Percentiles rank a stretch among this genome's conserved stretches.
These are phyloP conservation scores for Tanypteryx hageni DNA, from an alignment of 2,888 invertebrate species.

Conservation along the genomic window DNA sequence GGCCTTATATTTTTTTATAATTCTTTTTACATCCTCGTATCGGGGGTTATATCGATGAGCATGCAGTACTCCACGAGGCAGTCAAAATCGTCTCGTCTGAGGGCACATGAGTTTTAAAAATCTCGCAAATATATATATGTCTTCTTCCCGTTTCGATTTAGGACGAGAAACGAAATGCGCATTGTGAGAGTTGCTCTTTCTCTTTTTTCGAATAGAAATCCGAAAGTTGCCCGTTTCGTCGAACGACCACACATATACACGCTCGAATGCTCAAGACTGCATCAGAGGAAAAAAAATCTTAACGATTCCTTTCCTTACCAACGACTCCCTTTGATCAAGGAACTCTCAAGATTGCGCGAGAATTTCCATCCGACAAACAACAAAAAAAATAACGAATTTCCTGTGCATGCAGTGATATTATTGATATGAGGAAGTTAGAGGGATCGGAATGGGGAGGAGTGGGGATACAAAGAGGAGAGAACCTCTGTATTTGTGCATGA, in stretches of 20 bases:
- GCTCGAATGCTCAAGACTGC: background rate
- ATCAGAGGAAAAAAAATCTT: background rate
- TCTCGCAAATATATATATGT: no score
- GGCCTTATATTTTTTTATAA: no score
- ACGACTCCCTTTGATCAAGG: background rate
- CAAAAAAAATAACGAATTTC: background rate
- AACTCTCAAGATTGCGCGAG: constrained; percentile 4
- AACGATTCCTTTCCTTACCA: background rate
- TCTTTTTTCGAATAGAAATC: background rate
- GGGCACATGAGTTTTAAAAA: no score
- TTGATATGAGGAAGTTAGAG: background rate
- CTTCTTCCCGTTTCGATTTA: no score
- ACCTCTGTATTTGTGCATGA: background rate
- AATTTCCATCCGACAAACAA: background rate
- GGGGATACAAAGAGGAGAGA: background rate
- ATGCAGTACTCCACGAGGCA: no score
- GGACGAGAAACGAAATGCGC: no score
- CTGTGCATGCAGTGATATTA: background rate
- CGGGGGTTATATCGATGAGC: no score
- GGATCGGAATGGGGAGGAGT: background rate
- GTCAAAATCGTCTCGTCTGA: no score
- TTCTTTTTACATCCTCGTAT: no score
- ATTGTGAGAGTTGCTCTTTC: no score
- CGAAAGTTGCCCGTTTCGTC: constrained; percentile 2
- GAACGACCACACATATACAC: background rate